A percentile compares a stretch with the other conserved stretches of the same genome.
Conservation (phyloP, 2,797 vertebrate genomes). For the Bradypodion pumilum region DNA sequence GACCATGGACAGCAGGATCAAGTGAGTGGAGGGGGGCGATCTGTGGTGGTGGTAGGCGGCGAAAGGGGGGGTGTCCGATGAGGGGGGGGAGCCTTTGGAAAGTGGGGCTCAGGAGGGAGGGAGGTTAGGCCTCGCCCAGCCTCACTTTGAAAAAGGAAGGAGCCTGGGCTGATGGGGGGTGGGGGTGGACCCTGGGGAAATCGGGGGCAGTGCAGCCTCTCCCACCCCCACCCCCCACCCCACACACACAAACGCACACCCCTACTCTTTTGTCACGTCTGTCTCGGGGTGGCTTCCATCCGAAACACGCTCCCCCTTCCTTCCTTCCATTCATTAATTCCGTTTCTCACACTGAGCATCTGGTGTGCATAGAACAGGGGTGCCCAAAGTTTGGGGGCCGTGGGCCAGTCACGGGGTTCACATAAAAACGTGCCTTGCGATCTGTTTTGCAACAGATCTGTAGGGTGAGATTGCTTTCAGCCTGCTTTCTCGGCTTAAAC, state of each 20-base stretch:
- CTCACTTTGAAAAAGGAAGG: not conserved
- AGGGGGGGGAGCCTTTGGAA: conserved; percentile 2
- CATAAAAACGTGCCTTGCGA: no score
- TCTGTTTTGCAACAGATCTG: no score
- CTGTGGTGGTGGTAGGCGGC: not conserved
- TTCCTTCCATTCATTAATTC: not conserved
- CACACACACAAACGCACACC: not conserved
- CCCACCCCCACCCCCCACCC: no score
- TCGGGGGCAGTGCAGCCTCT: not conserved
- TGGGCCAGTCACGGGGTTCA: no score
- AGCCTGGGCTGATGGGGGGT: not conserved
- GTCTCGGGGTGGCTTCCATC: not conserved
- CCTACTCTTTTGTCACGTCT: not conserved
- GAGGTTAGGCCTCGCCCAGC: conserved; percentile 30
- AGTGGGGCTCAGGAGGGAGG: not conserved
- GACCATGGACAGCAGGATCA: conserved; percentile 92
- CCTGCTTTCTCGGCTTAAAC: no score
- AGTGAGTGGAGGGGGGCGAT: conserved; percentile 76
- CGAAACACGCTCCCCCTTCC: not conserved
- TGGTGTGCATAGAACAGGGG: no score
- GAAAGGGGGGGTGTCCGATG: not conserved
- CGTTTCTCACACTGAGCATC: not conserved
- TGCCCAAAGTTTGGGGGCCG: no score
- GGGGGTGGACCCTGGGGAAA: not conserved
- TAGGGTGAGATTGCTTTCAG: no score